phyloP scores from a whole-genome alignment of 1,140 invertebrate genomes.

The Microplitis mediator region DNA sequence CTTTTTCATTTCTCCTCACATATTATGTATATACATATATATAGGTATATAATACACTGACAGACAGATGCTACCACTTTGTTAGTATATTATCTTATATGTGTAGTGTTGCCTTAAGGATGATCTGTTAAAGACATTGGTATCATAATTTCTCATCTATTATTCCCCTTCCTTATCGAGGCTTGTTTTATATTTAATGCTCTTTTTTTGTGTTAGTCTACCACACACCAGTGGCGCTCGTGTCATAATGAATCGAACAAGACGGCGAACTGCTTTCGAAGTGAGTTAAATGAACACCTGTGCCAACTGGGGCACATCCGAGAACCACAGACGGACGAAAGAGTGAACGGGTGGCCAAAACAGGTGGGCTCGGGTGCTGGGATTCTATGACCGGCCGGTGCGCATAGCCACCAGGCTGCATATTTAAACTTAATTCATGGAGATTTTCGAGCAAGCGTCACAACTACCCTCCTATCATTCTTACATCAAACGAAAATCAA shows the following conservation, averaged over 20 bases:
- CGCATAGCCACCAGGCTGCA: neutral
- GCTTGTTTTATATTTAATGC: too few species aligned
- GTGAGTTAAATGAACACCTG: constrained; percentile 46
- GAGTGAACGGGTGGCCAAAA: constrained; percentile 49
- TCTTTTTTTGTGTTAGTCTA: neutral
- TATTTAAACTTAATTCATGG: constrained; percentile 11
- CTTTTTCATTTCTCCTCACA: too few species aligned
- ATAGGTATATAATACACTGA: too few species aligned
- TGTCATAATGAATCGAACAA: constrained; percentile 13
- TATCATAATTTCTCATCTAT: too few species aligned
- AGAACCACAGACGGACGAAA: constrained; percentile 29
- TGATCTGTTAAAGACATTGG: too few species aligned
- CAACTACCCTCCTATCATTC: neutral
- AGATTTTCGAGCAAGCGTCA: constrained; percentile 8
- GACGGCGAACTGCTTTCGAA: constrained; percentile 17
- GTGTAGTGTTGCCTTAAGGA: too few species aligned
- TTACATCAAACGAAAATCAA: too few species aligned
- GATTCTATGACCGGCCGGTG: constrained; percentile 33
- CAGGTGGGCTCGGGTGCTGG: constrained; percentile 46
- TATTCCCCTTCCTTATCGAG: too few species aligned
- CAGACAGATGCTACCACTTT: too few species aligned
- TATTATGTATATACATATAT: too few species aligned
- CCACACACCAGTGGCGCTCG: constrained; percentile 3
- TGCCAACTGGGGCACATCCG: constrained; percentile 52
- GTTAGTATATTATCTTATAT: too few species aligned